Evolutionary conservation across 2,888 invertebrate genomes (phyloP).

Genomic region (Matsumyia berberina): DNA sequence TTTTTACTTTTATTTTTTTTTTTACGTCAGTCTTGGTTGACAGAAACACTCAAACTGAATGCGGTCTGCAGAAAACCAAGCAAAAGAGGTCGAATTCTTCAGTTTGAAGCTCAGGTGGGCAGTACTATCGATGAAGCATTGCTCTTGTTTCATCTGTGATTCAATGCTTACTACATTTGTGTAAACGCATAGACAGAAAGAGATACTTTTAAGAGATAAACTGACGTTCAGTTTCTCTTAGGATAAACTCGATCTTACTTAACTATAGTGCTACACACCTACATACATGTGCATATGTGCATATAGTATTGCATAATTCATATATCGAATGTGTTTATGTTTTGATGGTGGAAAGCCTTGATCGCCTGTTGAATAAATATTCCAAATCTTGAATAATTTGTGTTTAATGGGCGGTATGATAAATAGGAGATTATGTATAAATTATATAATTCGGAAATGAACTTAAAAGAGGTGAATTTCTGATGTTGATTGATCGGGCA

Average conservation of each 20-base stretch:
- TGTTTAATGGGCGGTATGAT: conserved; percentile 5
- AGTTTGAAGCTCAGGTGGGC: conserved; percentile 17
- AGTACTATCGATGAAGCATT: neutral
- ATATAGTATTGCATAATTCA: conserved; percentile 56
- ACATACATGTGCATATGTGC: conserved; percentile 1
- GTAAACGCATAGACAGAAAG: neutral
- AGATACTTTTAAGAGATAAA: conserved; percentile 1
- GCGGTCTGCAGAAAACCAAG: neutral
- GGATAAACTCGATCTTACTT: conserved; percentile 47
- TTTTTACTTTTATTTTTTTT: neutral
- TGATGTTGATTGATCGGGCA: neutral
- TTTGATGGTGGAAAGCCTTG: conserved; percentile 30
- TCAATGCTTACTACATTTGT: neutral
- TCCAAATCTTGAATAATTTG: conserved; percentile 31
- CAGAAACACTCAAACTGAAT: conserved; percentile 35
- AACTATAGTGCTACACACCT: neutral
- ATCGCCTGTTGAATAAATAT: conserved; percentile 1
- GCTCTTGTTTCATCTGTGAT: conserved; percentile 26
- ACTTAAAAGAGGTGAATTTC: conserved; percentile 1
- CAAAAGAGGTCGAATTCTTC: conserved; percentile 4
- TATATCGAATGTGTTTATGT: conserved; percentile 12
- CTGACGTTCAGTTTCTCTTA: conserved; percentile 37
- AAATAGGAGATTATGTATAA: conserved; percentile 22
- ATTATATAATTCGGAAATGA: conserved; percentile 54
- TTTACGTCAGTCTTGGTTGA: conserved; percentile 16